Conservation (phyloP, 2,797 vertebrate genomes). For the Poeciliopsis gracilis region DNA sequence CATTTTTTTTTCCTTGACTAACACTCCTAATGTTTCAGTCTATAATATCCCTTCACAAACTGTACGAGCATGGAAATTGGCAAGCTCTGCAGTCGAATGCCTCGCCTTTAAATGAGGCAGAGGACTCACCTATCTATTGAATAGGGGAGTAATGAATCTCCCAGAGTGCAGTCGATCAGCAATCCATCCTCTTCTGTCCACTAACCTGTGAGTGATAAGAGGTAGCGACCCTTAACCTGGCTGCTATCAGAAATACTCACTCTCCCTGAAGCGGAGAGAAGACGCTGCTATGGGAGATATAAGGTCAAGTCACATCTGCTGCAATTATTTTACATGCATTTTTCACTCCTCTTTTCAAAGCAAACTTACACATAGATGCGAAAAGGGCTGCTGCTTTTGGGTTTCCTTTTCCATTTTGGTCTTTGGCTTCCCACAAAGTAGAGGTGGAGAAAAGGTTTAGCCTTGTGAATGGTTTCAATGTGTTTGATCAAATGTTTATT, state of each 20-base stretch:
- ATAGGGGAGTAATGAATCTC: slow-evolving; percentile 55
- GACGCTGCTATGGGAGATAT: slow-evolving; percentile 30
- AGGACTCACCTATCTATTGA: slow-evolving; percentile 35
- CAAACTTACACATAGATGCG: slow-evolving; percentile 4
- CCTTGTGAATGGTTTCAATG: slow-evolving; percentile 17
- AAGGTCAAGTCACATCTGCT: slow-evolving; percentile 26
- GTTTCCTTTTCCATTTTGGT: slow-evolving; percentile 8
- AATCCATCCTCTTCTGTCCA: slow-evolving; percentile 35
- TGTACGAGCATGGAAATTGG: not conserved
- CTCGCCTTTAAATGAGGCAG: slow-evolving; percentile 46
- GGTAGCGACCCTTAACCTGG: slow-evolving; percentile 55
- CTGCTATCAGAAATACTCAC: slow-evolving; percentile 34
- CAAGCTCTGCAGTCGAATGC: slow-evolving; percentile 18
- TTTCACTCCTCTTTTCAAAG: slow-evolving; percentile 20
- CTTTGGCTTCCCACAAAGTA: slow-evolving; percentile 5
- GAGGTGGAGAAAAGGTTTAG: slow-evolving; percentile 5
- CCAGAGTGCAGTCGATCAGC: slow-evolving; percentile 53
- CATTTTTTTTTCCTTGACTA: slow-evolving; percentile 7
- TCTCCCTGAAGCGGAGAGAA: slow-evolving; percentile 29
- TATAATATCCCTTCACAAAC: slow-evolving; percentile 14
- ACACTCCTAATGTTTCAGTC: slow-evolving; percentile 24
- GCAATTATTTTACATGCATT: slow-evolving; percentile 21
- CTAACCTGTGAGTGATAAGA: slow-evolving; percentile 52
- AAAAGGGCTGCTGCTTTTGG: slow-evolving; percentile 21
- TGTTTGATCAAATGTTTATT: slow-evolving; percentile 40